phyloP scores from a whole-genome alignment of 1,140 invertebrate genomes.

The Caenorhabditis remanei region DNA sequence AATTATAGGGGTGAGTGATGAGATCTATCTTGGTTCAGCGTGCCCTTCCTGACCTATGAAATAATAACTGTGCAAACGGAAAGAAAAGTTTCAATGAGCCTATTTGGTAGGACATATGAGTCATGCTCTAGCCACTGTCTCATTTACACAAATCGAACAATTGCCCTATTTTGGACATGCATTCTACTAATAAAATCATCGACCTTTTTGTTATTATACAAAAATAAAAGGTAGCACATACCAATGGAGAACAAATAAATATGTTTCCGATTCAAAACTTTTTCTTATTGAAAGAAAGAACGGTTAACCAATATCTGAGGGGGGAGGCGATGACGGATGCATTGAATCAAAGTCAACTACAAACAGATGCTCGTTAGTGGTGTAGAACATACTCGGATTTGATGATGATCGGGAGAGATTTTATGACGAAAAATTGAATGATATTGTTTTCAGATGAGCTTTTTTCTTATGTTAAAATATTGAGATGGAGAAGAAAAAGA shows the following conservation, averaged over 20 bases:
- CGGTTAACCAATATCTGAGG: constrained; percentile 37
- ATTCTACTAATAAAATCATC: constrained; percentile 37
- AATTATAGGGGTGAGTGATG: no score
- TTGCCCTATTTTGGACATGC: background rate
- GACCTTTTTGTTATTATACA: constrained; percentile 46
- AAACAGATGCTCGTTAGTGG: constrained; percentile 54
- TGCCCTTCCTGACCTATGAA: background rate
- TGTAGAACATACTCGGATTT: constrained; percentile 52
- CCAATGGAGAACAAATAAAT: background rate
- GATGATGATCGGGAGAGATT: constrained; percentile 47
- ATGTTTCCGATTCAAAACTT: constrained; percentile 27
- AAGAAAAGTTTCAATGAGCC: background rate
- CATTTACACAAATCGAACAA: constrained; percentile 40
- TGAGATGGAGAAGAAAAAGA: background rate
- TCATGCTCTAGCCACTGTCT: background rate
- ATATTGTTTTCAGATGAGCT: constrained; percentile 52
- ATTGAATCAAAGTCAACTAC: constrained; percentile 48
- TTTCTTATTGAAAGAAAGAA: background rate
- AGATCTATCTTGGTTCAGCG: no score
- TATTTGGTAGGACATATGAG: background rate
- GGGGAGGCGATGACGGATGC: constrained; percentile 51
- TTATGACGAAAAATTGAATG: constrained; percentile 52
- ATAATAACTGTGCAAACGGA: background rate
- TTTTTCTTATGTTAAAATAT: background rate
- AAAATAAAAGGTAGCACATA: constrained; percentile 17